phyloP scores from a whole-genome alignment of 2,113 vertebrate genomes.

The Oncorhynchus masou region DNA sequence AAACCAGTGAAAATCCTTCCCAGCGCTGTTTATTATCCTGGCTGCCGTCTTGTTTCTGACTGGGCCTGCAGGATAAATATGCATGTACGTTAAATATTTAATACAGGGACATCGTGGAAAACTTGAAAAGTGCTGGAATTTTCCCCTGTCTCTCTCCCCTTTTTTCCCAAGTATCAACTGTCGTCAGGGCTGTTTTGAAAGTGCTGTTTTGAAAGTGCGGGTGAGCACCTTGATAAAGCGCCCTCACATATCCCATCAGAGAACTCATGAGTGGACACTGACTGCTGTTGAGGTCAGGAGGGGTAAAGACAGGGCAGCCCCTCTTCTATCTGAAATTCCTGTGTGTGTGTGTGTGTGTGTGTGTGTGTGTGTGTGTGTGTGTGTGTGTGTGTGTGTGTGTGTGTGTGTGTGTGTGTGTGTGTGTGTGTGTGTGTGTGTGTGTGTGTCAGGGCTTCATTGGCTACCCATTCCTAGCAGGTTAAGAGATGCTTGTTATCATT shows the following conservation, averaged over 20 bases:
- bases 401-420: background rate
- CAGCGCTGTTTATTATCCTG: slow-evolving; percentile 53
- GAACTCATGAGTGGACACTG: background rate
- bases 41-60: slow-evolving; percentile 45
- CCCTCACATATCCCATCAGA: background rate
- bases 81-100: slow-evolving; percentile 64
- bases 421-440: background rate
- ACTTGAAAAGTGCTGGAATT: slow-evolving; percentile 33
- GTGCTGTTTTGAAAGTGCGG: slow-evolving; percentile 20
- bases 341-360: background rate
- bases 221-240: slow-evolving; percentile 24
- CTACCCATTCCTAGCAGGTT: too few relatives aligned
- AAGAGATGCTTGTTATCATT: too few relatives aligned
- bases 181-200: slow-evolving; percentile 27
- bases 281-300: background rate
- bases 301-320: background rate
- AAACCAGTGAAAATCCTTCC: slow-evolving; percentile 44
- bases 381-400: background rate
- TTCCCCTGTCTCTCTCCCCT: slow-evolving; percentile 17
- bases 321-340: background rate
- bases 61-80: too few relatives aligned
- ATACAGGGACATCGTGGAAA: slow-evolving; percentile 58
- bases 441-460: background rate
- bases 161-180: background rate
- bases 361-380: too few relatives aligned